Conservation (phyloP, 2,797 vertebrate species). For the Hippopotamyrus pictus region DNA sequence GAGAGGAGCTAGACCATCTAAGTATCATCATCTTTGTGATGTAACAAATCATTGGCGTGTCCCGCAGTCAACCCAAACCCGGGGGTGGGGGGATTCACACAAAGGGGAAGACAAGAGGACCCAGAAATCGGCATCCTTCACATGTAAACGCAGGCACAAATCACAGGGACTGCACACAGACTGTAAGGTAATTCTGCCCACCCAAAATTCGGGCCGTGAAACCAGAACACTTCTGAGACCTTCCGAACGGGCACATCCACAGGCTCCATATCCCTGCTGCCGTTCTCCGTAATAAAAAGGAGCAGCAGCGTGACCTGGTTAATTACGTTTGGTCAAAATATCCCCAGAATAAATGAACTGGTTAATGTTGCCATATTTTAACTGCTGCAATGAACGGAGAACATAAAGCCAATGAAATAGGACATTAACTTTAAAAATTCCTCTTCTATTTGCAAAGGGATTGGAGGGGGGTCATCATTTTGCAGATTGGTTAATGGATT, state of each 20-base stretch:
- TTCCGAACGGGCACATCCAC: background rate
- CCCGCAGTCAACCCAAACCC: background rate
- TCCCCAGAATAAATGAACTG: background rate
- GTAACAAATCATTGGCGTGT: background rate
- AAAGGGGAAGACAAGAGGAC: background rate
- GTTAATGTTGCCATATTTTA: slow-evolving; percentile 5
- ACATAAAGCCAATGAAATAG: background rate
- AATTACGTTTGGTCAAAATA: background rate
- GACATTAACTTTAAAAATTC: background rate
- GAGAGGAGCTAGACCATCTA: background rate
- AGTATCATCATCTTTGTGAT: background rate
- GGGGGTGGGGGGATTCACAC: background rate
- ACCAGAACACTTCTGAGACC: background rate
- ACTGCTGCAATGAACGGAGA: background rate
- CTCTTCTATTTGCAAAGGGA: background rate
- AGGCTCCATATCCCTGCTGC: slow-evolving; percentile 12
- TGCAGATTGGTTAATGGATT: slow-evolving; percentile 4
- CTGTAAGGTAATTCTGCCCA: background rate
- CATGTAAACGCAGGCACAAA: background rate
- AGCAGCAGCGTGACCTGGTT: background rate
- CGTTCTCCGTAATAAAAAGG: background rate
- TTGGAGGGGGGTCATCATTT: background rate
- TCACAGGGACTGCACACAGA: background rate
- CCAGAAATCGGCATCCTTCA: background rate
- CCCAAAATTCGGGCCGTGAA: background rate